Percentiles rank a stretch among this genome's conserved stretches.
phyloP scores from a whole-genome alignment of 1,140 invertebrate species.

The Pissodes strobi region DNA sequence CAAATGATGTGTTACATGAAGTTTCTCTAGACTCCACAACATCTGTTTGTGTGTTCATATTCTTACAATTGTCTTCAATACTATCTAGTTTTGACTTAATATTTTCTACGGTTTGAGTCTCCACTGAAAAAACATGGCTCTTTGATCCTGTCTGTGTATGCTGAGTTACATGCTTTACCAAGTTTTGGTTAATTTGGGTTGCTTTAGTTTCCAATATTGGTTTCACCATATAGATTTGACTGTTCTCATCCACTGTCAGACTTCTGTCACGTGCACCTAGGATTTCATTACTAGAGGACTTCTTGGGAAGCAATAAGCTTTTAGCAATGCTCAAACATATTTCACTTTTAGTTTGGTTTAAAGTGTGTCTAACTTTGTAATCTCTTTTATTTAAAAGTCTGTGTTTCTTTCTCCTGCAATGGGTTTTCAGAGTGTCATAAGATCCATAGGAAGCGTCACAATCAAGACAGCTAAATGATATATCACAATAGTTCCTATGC shows the following conservation, averaged over 20 bases:
- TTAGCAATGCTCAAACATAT: slow-evolving; percentile 3
- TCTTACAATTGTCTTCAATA: slow-evolving; percentile 38
- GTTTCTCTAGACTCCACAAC: slow-evolving; percentile 36
- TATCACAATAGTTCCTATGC: slow-evolving; percentile 60
- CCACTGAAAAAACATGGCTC: slow-evolving; percentile 54
- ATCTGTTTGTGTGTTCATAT: slow-evolving; percentile 45
- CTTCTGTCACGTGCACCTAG: neutral
- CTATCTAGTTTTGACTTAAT: slow-evolving; percentile 35
- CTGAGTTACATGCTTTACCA: slow-evolving; percentile 51
- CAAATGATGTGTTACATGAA: slow-evolving; percentile 50
- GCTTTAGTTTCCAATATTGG: slow-evolving; percentile 39
- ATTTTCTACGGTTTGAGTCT: slow-evolving; percentile 58
- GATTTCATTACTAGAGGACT: slow-evolving; percentile 27
- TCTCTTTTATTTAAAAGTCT: slow-evolving; percentile 45
- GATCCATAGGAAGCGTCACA: slow-evolving; percentile 60
- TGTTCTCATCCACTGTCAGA: slow-evolving; percentile 35
- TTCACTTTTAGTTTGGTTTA: slow-evolving; percentile 15
- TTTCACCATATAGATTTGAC: slow-evolving; percentile 37
- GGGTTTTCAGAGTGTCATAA: slow-evolving; percentile 64
- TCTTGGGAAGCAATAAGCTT: slow-evolving; percentile 37
- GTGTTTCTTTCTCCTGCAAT: slow-evolving; percentile 62
- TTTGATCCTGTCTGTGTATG: slow-evolving; percentile 59
- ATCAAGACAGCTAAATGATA: slow-evolving; percentile 58
- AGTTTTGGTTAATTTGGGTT: slow-evolving; percentile 41
- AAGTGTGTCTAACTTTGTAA: slow-evolving; percentile 44